Base-by-base conservation (phyloP, 2,113 vertebrate genomes). In the Saccopteryx bilineata region DNA sequence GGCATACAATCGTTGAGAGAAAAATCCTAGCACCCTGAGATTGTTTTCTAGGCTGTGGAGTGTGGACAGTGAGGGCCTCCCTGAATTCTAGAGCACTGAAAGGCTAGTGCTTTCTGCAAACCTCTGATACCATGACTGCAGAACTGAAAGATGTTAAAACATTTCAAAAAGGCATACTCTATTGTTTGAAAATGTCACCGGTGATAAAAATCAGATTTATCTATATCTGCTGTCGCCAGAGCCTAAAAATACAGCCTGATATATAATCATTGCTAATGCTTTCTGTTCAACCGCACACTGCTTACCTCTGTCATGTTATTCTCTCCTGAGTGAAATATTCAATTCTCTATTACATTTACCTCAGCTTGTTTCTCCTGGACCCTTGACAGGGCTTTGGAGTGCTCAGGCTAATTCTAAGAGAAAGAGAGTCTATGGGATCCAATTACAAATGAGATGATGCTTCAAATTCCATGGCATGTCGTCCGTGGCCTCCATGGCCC, bases 201-300 rank as follows among this genome's bases (percentile, higher is more conserved):
- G 71, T 2, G 1, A 94, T 95, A 81, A 90, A 93, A 93, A 56
- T 74, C 80, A 92, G 80, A 84, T 82, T 95, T 78, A 68, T 87
- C 61, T 93, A 4, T 78, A 90, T 84, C 84, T 81, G 33, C 50
- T 87, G 17, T 90, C 66, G 31, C 52, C 86, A 58, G 84, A 95
- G 11, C n/a, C 31, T 85, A 52, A 84, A 88, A 69, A 88, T 65
- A 90, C 61, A 93, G 46, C 46, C n/a, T 65, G 90, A 95, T 78
- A 5, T 69, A 52, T 82, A 96, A 90, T 90, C 90, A 93, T 85
- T 85, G 71, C 75, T 96, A 87, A 96, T 95, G 52, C 50, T 87
- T 97, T 97, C 81, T 85, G 5, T 78, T 93, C 69, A 93, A 48
- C 26, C 87, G 82, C 66, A 78, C 0, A 19, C 19, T 88, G 81